Evolutionary conservation across 2,113 vertebrate genomes (phyloP).

Genomic region (Tachysurus vachellii): DNA sequence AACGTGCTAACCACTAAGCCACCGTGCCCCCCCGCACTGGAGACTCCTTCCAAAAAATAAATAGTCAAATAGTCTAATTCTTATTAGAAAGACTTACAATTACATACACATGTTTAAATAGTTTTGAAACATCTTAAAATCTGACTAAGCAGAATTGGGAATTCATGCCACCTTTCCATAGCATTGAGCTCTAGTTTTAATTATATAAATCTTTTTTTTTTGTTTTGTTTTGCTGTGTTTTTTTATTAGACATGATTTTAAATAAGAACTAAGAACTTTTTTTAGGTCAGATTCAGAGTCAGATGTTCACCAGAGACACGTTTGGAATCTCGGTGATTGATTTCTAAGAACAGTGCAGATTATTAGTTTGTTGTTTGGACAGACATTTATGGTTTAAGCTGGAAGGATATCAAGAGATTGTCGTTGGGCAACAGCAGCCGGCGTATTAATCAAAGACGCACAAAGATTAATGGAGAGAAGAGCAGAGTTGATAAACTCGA

Average conservation of each 20-base stretch:
- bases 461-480: neutral
- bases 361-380: conserved; percentile 15
- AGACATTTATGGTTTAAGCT: conserved; percentile 1
- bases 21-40: too few species aligned
- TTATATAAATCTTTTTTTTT: too few species aligned
- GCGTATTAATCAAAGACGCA: neutral
- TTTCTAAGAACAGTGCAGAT: neutral
- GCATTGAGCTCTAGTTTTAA: neutral
- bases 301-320: neutral
- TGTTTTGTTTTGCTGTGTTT: too few species aligned
- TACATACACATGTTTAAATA: too few species aligned
- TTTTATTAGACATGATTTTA: neutral
- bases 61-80: too few species aligned
- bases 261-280: neutral
- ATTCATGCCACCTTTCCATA: neutral
- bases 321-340: neutral
- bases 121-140: neutral
- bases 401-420: conserved; percentile 2
- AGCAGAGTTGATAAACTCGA: neutral
- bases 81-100: too few species aligned
- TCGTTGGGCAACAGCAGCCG: neutral
- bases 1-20: too few species aligned
- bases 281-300: neutral
- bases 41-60: neutral
- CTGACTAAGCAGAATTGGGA: neutral